phyloP scores from a whole-genome alignment of 2,797 vertebrate genomes.

The Sebastes goodei region DNA sequence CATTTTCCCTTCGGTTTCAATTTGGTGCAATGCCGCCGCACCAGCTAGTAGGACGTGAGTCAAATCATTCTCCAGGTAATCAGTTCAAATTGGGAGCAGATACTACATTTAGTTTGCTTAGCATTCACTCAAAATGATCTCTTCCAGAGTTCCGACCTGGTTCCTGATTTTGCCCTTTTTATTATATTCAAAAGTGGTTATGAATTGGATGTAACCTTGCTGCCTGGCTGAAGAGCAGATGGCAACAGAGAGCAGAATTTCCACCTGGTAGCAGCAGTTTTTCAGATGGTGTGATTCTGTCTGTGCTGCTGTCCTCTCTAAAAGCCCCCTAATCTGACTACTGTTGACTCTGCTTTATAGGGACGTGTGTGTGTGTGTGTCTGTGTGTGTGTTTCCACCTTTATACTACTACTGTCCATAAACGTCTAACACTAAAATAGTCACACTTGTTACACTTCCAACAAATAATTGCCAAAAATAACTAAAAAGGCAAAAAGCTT shows the following conservation, averaged over 20 bases:
- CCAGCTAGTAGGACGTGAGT: background rate
- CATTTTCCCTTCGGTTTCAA: background rate
- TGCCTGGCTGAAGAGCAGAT: background rate
- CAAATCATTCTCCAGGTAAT: background rate
- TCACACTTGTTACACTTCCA: background rate
- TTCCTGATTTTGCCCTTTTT: background rate
- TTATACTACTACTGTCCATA: background rate
- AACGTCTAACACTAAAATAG: background rate
- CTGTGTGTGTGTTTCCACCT: background rate
- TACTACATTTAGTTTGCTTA: background rate
- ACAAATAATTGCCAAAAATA: background rate
- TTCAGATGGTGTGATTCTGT: background rate
- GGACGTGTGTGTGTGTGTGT: background rate
- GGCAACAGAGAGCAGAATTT: background rate
- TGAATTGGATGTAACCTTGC: background rate
- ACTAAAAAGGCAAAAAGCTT: background rate
- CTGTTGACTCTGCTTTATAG: constrained; percentile 31
- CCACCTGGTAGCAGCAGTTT: constrained; percentile 37
- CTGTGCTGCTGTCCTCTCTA: background rate
- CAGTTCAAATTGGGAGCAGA: background rate
- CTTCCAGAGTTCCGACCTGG: background rate
- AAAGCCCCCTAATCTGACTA: constrained; percentile 22
- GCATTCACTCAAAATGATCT: background rate
- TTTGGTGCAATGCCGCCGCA: background rate
- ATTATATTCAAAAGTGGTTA: background rate